Evolutionary conservation across 2,797 vertebrate species (phyloP), one percentile per base, ranked within the genome.

Genomic region (Acestrorhynchus altus): DNA sequence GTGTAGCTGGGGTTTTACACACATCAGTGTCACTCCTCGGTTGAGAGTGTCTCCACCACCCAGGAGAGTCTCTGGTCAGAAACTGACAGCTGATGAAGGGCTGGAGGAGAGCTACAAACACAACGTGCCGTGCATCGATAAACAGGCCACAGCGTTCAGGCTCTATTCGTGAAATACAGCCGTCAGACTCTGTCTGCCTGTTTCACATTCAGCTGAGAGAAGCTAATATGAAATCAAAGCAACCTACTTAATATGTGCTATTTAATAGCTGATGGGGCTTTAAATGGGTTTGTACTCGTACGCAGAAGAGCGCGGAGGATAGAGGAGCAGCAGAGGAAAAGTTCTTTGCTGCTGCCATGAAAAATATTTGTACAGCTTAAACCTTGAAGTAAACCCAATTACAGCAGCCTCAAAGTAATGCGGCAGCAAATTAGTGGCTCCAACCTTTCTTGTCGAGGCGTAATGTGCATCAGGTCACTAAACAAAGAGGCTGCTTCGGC

Each of bases 301-400:
- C 22, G 56, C 24, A 51, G 20, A 69, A 20, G 1, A 51, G 40
- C 42, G 24, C 35, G 4, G 20, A 51, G 28, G 47, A 61, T 59
- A 31, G 57, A 76, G 26, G 51, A 66, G 16, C 7, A 56, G 16
- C 7, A 56, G 31, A 56, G 63, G 40, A 67, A 39, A 69, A 0
- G 20, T 24, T 60, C 42, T 49, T 69, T 26, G 44, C 10, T 39
- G 46, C 49, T 70, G 49, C 31, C 46, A 77, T 61, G 31, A 51
- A 51, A 74, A 76, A 47, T 63, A 52, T 64, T 56, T 44, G 44
- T 72, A 67, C 61, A 71, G 54, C 24, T 59, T 59, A 46, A 71
- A 35, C 46, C 59, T 64, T 63, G 54, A 68, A 76, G 74, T 57
- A 67, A 59, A 76, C 52, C 64, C 26, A 59, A 77, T 77, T 63